phyloP scores from a whole-genome alignment of 2,888 invertebrate species.

The Steinernema hermaphroditum region DNA sequence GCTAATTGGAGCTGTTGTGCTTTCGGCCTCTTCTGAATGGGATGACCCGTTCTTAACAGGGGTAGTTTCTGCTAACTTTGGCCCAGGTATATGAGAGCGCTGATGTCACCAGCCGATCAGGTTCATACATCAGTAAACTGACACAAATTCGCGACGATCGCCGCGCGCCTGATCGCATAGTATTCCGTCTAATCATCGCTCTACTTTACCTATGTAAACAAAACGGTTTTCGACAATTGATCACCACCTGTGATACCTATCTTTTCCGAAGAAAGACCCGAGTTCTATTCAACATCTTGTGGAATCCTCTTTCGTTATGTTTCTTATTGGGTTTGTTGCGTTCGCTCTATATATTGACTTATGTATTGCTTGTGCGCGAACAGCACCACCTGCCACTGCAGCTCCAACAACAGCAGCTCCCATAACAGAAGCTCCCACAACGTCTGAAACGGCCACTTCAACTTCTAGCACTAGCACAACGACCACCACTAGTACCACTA shows the following conservation, averaged over 20 bases:
- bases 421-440: background rate
- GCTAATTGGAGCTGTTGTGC: too few relatives aligned
- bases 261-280: background rate
- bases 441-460: too few relatives aligned
- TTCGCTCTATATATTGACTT: background rate
- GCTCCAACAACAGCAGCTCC: background rate
- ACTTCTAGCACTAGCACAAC: background rate
- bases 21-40: too few relatives aligned
- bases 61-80: too few relatives aligned
- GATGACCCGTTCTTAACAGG: too few relatives aligned
- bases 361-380: background rate
- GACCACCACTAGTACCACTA: background rate
- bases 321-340: background rate
- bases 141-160: slow-evolving; percentile 14
- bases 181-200: background rate
- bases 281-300: background rate
- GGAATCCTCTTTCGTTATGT: background rate
- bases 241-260: background rate
- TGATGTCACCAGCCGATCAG: too few relatives aligned
- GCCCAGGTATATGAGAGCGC: too few relatives aligned
- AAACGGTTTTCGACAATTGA: background rate
- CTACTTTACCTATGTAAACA: slow-evolving; percentile 20
- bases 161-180: background rate
- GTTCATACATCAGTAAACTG: slow-evolving; percentile 2
- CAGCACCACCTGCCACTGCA: background rate